Base-by-base conservation (phyloP, 2,113 vertebrate species). In the Cochlearius cochlearius region DNA sequence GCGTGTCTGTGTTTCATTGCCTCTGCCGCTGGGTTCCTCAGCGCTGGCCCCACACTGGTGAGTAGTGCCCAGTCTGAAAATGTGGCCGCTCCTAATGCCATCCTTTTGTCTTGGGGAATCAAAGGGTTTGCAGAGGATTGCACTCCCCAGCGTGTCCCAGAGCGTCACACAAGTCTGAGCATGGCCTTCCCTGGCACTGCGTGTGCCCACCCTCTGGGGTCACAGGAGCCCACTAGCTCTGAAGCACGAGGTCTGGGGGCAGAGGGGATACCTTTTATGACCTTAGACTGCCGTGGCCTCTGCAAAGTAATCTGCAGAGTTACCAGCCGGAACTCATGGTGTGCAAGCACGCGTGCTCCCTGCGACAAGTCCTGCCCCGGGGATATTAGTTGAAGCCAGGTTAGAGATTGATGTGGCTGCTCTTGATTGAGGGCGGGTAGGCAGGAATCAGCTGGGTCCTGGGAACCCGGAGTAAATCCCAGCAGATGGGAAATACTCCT, bases 401-500 rank as follows among this genome's bases (percentile, higher is more conserved):
- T 38, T 80, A 52, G 72, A 80, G 75, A 84, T 47, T 83, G 76
- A 92, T 91, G 72, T 74, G 83, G 58, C 83, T 84, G 50, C 43
- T 68, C 49, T 75, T 87, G 86, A 64, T 53, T 68, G 69, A 91
- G 38, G 58, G 38, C 0, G 1, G 15, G 49, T 60, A 84, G 49
- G 49, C 68, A 94, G 86, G 83, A 81, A 60, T 87, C 86, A 87
- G 43, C 69, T 79, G 66, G 53, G 73, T 77, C 45, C 62, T 1
- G 4, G 71, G 36, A 91, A 87, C 39, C 25, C 11, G 1, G n/a
- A 64, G 58, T 84, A 87, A 91, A 95, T 95, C 77, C 77, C 91
- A 95, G 77, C 96, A 95, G 91, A 95, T 90, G 89, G 86, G 45
- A 92, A 95, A 82, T 95, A 87, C 77, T 88, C 53, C 58, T 91